phyloP scores from a whole-genome alignment of 2,113 vertebrate genomes.

The Tauraco erythrolophus region DNA sequence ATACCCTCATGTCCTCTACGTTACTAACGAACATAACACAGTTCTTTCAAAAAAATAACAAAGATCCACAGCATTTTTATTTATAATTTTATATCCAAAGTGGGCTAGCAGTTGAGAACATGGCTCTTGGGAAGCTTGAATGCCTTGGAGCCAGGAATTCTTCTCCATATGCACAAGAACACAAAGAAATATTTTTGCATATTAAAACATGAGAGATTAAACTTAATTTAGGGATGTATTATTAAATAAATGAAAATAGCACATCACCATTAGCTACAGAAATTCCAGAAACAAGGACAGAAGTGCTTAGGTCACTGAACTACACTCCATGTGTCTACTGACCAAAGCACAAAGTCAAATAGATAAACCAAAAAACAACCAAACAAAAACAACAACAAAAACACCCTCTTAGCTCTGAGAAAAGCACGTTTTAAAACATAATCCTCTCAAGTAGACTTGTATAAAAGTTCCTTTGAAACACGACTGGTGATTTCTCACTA shows the following conservation, averaged over 20 bases:
- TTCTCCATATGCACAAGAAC: neutral
- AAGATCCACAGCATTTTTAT: neutral
- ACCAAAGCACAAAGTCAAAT: neutral
- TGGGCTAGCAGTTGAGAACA: neutral
- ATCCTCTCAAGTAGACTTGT: neutral
- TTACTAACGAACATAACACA: neutral
- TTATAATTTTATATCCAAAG: neutral
- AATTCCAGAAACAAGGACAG: neutral
- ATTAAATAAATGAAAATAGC: neutral
- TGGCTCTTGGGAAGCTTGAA: neutral
- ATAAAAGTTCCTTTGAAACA: neutral
- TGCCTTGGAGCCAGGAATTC: neutral
- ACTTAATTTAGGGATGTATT: neutral
- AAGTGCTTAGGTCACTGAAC: neutral
- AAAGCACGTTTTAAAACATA: neutral
- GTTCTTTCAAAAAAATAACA: neutral
- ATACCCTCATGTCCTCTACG: fast-evolving
- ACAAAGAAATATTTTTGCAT: fast-evolving
- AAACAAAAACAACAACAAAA: neutral
- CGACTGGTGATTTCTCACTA: neutral
- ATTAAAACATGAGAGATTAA: too few species aligned
- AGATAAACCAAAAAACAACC: neutral
- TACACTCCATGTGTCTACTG: fast-evolving
- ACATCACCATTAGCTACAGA: neutral
- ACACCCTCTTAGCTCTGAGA: neutral